phyloP scores from a whole-genome alignment of 2,888 invertebrate species.

The Epiblema foenella region DNA sequence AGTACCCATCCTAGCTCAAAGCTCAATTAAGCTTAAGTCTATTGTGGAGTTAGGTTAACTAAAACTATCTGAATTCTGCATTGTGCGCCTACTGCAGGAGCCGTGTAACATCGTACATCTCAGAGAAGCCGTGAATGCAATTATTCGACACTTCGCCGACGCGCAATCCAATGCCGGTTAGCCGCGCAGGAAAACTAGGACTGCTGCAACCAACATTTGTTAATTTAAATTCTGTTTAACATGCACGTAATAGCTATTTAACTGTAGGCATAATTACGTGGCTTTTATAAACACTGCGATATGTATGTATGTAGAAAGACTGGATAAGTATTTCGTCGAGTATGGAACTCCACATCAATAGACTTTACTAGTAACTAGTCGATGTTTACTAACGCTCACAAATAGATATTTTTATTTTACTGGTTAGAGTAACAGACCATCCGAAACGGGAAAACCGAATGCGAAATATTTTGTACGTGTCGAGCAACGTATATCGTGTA shows the following conservation, averaged over 20 bases:
- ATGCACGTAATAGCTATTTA: neutral
- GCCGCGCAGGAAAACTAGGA: neutral
- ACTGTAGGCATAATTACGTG: neutral
- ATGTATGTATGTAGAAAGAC: neutral
- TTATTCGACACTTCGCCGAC: constrained; percentile 22
- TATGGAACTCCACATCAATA: neutral
- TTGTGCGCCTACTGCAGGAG: constrained; percentile 18
- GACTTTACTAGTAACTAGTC: neutral
- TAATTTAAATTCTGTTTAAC: constrained; percentile 1
- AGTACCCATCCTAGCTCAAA: constrained; percentile 19
- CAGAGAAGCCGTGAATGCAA: constrained; percentile 16
- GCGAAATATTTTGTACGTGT: constrained; percentile 21
- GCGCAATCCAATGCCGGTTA: constrained; percentile 4
- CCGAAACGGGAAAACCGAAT: constrained; percentile 16
- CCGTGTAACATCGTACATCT: constrained; percentile 3
- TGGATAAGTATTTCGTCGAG: neutral
- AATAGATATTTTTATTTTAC: constrained; percentile 11
- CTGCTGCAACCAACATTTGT: neutral
- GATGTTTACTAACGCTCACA: neutral
- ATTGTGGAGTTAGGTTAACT: constrained; percentile 24
- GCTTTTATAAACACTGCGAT: neutral
- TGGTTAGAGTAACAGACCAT: constrained; percentile 4
- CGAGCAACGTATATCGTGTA: constrained; percentile 8
- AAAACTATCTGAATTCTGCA: constrained; percentile 17
- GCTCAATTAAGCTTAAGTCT: constrained; percentile 17